These are phyloP conservation scores for Sebastes glaucus DNA, from an alignment of 2,797 vertebrate genomes.

Conservation along the genomic window DNA sequence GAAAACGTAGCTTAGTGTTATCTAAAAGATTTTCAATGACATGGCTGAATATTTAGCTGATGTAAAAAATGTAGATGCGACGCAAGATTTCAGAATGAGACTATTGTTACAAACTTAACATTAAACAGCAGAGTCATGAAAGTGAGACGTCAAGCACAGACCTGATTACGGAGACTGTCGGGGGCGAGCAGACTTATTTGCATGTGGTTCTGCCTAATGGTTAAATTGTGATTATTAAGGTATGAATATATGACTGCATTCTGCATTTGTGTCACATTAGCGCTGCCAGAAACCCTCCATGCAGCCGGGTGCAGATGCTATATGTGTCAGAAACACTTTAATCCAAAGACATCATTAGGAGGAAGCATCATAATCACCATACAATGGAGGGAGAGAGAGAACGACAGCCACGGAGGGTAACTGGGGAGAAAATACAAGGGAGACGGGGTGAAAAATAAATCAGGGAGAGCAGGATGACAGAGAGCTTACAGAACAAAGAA, in stretches of 20 bases:
- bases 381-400: neutral
- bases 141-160: neutral
- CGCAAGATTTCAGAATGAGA: no score
- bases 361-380: constrained; percentile 14
- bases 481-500: constrained; percentile 4
- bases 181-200: neutral
- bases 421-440: neutral
- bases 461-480: neutral
- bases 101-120: neutral
- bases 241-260: neutral
- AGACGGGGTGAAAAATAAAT: neutral
- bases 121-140: neutral
- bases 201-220: neutral
- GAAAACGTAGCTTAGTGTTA: no score
- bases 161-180: neutral
- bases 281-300: neutral
- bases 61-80: no score
- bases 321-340: neutral
- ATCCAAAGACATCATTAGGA: constrained; percentile 20
- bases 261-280: neutral
- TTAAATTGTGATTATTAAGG: neutral
- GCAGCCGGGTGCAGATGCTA: neutral
- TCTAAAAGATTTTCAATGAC: no score
- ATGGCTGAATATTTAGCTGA: no score
- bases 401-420: neutral